These are phyloP conservation scores for Alviniconcha marisindica DNA, from an alignment of 1,140 invertebrate genomes.

Conservation along the genomic window DNA sequence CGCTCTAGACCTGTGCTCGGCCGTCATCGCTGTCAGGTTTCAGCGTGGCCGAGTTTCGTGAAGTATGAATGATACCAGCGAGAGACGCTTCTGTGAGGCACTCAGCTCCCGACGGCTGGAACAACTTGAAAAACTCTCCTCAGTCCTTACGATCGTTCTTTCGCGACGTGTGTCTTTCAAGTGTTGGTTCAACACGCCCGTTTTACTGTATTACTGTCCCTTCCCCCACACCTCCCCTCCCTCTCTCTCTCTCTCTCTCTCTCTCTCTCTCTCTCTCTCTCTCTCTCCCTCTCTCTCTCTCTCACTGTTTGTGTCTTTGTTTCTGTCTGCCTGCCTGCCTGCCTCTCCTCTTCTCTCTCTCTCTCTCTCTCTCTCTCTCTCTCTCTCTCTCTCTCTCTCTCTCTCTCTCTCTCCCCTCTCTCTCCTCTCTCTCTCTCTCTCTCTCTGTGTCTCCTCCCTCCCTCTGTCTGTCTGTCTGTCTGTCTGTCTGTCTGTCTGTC, in stretches of 20 bases:
- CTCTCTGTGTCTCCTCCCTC: not conserved
- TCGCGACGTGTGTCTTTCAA: too few relatives aligned
- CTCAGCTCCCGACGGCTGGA: not conserved
- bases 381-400: not conserved
- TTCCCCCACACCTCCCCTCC: too few relatives aligned
- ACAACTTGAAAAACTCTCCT: not conserved
- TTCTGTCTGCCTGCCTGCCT: not conserved
- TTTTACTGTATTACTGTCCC: too few relatives aligned
- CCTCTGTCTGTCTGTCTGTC: constrained; percentile 9
- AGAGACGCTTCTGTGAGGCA: not conserved
- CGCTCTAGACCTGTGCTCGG: too few relatives aligned
- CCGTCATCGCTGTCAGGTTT: too few relatives aligned
- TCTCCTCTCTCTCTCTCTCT: constrained; percentile 9
- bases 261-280: not conserved
- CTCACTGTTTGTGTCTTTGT: not conserved
- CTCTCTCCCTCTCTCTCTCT: not conserved
- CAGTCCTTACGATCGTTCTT: not conserved
- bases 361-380: not conserved
- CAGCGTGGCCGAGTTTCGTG: too few relatives aligned
- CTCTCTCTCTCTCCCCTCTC: not conserved
- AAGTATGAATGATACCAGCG: not conserved
- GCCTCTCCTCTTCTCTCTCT: not conserved
- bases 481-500: not conserved
- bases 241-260: not conserved
- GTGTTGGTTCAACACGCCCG: too few relatives aligned